Evolutionary conservation across 2,888 invertebrate genomes (phyloP).

Genomic region (Macrophya alboannulata): DNA sequence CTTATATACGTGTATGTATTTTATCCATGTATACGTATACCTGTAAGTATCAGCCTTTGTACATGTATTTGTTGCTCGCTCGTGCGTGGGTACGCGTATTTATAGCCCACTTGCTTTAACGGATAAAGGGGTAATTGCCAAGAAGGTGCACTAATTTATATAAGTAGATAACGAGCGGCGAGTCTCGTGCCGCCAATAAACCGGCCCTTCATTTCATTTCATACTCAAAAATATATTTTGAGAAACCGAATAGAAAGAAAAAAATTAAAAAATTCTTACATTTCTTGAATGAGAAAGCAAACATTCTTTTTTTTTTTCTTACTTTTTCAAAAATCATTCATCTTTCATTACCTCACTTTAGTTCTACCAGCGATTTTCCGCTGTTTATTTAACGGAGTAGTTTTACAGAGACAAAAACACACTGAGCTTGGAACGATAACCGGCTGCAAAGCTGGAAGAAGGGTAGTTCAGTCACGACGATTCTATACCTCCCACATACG

Average conservation of each 20-base stretch:
- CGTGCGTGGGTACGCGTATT: neutral
- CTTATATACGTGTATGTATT: too few species aligned
- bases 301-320: too few species aligned
- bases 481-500: neutral
- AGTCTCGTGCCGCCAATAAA: neutral
- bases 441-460: neutral
- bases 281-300: neutral
- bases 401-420: conserved; percentile 27
- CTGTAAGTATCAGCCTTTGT: neutral
- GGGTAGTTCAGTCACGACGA: neutral
- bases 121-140: conserved; percentile 19
- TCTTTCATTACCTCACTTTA: conserved; percentile 47
- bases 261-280: neutral
- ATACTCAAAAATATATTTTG: neutral
- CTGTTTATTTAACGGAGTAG: conserved; percentile 50
- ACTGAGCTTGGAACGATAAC: neutral
- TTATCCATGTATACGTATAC: neutral
- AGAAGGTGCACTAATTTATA: conserved; percentile 25
- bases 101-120: conserved; percentile 31
- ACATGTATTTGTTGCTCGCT: neutral
- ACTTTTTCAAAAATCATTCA: too few species aligned
- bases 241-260: too few species aligned
- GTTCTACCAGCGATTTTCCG: conserved; percentile 21
- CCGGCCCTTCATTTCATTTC: neutral
- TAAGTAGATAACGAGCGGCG: neutral